These are phyloP conservation scores for Camponotus fellah DNA, from an alignment of 2,888 invertebrate genomes.

Conservation along the genomic window DNA sequence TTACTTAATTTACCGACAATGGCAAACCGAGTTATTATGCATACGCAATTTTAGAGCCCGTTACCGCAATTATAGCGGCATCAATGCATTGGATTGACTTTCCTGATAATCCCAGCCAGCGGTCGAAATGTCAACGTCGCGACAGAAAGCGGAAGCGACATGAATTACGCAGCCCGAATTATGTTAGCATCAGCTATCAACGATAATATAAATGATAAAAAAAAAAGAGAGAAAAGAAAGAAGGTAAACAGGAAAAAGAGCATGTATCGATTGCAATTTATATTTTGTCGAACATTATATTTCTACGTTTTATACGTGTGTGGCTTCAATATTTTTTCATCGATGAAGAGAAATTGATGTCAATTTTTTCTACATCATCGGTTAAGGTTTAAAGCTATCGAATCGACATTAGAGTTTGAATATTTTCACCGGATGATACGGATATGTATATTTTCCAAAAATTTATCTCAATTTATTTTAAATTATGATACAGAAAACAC, in stretches of 20 bases:
- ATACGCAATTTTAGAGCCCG: conserved; percentile 28
- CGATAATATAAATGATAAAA: neutral
- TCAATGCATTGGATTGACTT: conserved; percentile 1
- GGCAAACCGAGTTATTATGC: conserved; percentile 24
- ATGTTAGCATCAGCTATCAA: neutral
- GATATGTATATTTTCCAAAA: conserved; percentile 1
- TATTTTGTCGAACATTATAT: neutral
- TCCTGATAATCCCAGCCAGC: conserved; percentile 30
- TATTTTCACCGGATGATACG: neutral
- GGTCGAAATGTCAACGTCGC: conserved; percentile 17
- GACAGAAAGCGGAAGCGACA: conserved; percentile 16
- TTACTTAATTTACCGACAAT: conserved; percentile 38
- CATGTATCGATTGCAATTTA: neutral
- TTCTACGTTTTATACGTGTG: neutral
- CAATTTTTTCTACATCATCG: neutral
- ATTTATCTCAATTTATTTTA: conserved; percentile 1
- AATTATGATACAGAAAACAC: neutral
- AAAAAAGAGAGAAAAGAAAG: neutral
- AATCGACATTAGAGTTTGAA: neutral
- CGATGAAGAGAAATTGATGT: neutral
- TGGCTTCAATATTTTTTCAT: neutral
- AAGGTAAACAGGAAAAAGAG: neutral
- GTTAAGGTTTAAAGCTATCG: neutral
- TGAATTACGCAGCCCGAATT: conserved; percentile 34
- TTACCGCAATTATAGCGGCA: conserved; percentile 3